Base-by-base conservation (phyloP, 1,140 invertebrate species). In the Hyposmocoma kahamanoa region DNA sequence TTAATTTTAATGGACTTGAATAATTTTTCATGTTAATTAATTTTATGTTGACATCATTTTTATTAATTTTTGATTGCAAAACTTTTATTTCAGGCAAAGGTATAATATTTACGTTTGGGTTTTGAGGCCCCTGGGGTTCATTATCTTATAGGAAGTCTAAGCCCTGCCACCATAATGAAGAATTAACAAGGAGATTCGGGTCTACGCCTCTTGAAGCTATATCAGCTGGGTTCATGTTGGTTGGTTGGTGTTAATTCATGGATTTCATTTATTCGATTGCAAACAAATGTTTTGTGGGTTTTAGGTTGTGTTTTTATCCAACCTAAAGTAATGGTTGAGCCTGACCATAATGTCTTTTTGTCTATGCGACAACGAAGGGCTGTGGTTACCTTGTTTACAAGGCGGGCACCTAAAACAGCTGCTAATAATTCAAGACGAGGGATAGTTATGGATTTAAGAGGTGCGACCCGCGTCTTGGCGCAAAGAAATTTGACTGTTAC, bases 211-310 rank as follows among this genome's bases (percentile, higher is more conserved):
- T 15, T 20, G 53, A 56, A 28, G 28, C 38, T 3, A 47, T 18
- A 38, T 56, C 53, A 4, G 53, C 42, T 1, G 53, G 53, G 26
- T 50, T 56, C 2, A 15, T 10, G 3, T 28, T 21, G 3, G 46
- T 41, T 1, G 52, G 47, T 3, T 49, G 34, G 15, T 34, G 54
- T 53, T 24, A 39, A 11, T 13, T 49, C 47, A 18, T 44, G 36
- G 17, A 58, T 53, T 24, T 58, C 49, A 17, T 9, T 22, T 20
- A 53, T 22, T 28, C 55, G 10, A 28, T 53, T 49, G 13, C 46
- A 41, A 2, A 58, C 55, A 38, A 53, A 58, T 17, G 46, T 22
- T 32, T 53, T 47, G 34, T 53, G 36, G 3, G 13, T 22, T 10
- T 42, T 39, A 17, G 42, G 41, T 10, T 10, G 18, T 17, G 24